phyloP scores from a whole-genome alignment of 2,797 vertebrate genomes.

The Helostoma temminkii region DNA sequence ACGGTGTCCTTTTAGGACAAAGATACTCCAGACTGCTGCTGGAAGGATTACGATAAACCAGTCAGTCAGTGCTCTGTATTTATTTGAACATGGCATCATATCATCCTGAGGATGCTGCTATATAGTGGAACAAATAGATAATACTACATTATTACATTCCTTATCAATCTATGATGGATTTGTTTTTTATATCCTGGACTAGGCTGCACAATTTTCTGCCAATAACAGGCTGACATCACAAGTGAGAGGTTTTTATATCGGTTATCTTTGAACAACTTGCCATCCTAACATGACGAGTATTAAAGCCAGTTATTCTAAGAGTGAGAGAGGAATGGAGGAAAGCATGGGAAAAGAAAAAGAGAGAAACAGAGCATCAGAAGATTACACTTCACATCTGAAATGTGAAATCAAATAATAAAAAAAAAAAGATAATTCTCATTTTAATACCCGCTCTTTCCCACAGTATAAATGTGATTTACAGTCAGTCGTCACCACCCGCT shows the following conservation, averaged over 20 bases:
- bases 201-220: background rate
- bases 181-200: constrained; percentile 8
- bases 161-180: constrained; percentile 1
- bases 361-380: constrained; percentile 32
- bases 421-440: constrained; percentile 55
- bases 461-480: constrained; percentile 70
- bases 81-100: background rate
- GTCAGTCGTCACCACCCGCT: constrained; percentile 54
- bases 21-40: constrained; percentile 7
- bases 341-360: constrained; percentile 18
- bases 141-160: constrained; percentile 2
- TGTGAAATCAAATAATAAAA: constrained; percentile 56
- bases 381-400: constrained; percentile 67
- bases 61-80: constrained; percentile 1
- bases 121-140: constrained; percentile 1
- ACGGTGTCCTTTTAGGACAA: background rate
- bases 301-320: constrained; percentile 2
- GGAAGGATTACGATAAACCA: constrained; percentile 30
- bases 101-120: background rate
- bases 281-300: constrained; percentile 27
- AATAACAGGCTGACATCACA: constrained; percentile 18
- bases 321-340: background rate
- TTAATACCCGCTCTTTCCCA: constrained; percentile 55
- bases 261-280: constrained; percentile 19
- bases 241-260: background rate